A percentile compares a stretch with the other conserved stretches of the same genome.
phyloP scores from a whole-genome alignment of 1,140 invertebrate species.

The Cyphomyrmex costatus region DNA sequence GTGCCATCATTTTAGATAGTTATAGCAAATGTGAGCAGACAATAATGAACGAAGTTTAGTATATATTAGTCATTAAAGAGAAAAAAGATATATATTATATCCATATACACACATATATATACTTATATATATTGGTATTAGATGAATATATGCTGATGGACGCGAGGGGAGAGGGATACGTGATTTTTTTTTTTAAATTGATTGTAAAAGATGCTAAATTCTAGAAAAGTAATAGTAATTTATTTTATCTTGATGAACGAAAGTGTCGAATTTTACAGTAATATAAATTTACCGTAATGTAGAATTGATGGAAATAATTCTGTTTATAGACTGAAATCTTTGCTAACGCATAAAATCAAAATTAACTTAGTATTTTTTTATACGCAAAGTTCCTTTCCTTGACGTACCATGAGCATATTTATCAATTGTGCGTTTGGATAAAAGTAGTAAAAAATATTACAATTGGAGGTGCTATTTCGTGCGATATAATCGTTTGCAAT shows the following conservation, averaged over 20 bases:
- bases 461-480: conserved; percentile 43
- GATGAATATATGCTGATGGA: conserved; percentile 14
- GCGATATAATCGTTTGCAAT: conserved; percentile 23
- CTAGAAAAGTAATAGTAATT: background rate
- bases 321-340: background rate
- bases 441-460: conserved; percentile 42
- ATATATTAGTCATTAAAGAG: conserved; percentile 71
- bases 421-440: conserved; percentile 18
- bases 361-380: background rate
- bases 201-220: conserved; percentile 17
- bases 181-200: background rate
- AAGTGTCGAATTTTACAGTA: conserved; percentile 3
- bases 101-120: conserved; percentile 47
- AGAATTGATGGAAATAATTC: background rate
- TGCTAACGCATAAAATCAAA: conserved; percentile 28
- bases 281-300: background rate
- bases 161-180: conserved; percentile 26
- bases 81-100: conserved; percentile 66
- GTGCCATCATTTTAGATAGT: conserved; percentile 75
- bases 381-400: conserved; percentile 43
- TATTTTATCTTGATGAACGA: background rate
- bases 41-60: conserved; percentile 82
- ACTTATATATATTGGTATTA: conserved; percentile 47
- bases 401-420: conserved; percentile 36
- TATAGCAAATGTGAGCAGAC: conserved; percentile 85